Percentiles rank a stretch among this genome's conserved stretches.
Evolutionary conservation across 2,113 vertebrate genomes (phyloP).

Genomic region (Pterophyllum scalare): DNA sequence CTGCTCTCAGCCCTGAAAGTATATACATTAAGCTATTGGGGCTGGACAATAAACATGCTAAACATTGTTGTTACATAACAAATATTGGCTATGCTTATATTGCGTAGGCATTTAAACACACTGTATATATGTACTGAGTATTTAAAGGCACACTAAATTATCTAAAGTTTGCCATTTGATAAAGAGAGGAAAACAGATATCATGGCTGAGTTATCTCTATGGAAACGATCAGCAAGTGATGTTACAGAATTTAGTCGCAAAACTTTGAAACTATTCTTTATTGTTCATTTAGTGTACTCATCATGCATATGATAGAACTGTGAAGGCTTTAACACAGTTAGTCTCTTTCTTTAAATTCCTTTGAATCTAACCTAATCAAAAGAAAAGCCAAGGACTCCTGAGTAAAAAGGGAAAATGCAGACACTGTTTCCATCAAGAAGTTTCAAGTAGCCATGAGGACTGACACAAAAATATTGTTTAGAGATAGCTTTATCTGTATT

Average conservation of each 20-base stretch:
- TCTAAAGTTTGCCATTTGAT: not conserved
- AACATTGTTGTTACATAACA: conserved; percentile 7
- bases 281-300: not conserved
- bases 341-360: not conserved
- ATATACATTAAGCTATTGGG: conserved; percentile 12
- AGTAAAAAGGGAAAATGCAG: not conserved
- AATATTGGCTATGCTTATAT: conserved; percentile 7
- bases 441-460: not conserved
- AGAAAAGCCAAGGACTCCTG: not conserved
- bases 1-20: conserved; percentile 17
- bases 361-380: not conserved
- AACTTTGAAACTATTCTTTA: not conserved
- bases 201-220: not conserved
- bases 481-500: not conserved
- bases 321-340: not conserved
- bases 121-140: not conserved
- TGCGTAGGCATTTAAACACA: not conserved
- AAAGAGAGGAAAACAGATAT: not conserved
- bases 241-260: not conserved
- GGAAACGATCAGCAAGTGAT: not conserved
- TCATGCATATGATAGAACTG: not conserved
- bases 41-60: not conserved
- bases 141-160: too few species aligned
- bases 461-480: not conserved
- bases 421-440: not conserved